Conservation (phyloP, 2,113 vertebrate species). For the Ancistrus triradiatus region DNA sequence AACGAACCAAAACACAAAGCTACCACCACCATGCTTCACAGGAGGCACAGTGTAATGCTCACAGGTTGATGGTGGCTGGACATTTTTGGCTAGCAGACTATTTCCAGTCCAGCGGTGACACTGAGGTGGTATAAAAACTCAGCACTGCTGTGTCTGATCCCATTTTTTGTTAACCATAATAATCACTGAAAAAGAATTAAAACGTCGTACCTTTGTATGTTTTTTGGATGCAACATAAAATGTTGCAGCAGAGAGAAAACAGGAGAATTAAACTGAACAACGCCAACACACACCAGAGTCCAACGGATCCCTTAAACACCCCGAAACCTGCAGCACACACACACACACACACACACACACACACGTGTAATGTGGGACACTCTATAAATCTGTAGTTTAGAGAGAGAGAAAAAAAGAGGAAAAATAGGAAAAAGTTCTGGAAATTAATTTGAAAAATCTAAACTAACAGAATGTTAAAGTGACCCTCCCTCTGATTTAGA, state of each 20-base stretch:
- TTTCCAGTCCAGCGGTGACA: too few relatives aligned
- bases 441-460: too few relatives aligned
- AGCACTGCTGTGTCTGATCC: too few relatives aligned
- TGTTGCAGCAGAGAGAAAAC: constrained; percentile 56
- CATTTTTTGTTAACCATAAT: not conserved
- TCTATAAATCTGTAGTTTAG: not conserved
- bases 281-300: not conserved
- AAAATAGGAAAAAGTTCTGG: too few relatives aligned
- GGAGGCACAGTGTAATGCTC: too few relatives aligned
- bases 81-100: too few relatives aligned
- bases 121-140: too few relatives aligned
- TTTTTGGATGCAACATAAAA: constrained; percentile 53
- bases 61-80: too few relatives aligned
- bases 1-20: too few relatives aligned
- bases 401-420: not conserved
- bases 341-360: not conserved
- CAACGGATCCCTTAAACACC: rapidly evolving
- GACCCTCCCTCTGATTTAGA: too few relatives aligned
- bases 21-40: too few relatives aligned
- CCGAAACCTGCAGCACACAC: not conserved
- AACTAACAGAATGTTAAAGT: too few relatives aligned
- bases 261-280: constrained; percentile 30
- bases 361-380: not conserved
- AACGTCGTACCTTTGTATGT: constrained; percentile 52
- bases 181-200: not conserved